These are phyloP conservation scores for Pyrgus malvae DNA, from an alignment of 2,888 invertebrate species.

Conservation along the genomic window DNA sequence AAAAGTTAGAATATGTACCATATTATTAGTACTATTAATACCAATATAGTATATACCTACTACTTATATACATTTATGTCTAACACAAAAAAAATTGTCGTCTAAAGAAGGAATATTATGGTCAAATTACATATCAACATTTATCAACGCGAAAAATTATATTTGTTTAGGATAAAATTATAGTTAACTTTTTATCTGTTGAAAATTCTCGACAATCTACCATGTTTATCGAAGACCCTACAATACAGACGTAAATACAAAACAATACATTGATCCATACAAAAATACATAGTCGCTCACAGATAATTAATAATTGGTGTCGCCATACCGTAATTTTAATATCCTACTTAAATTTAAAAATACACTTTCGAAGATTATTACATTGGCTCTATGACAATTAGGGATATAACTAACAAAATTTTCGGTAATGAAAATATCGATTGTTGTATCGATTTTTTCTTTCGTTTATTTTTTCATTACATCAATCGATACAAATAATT, in stretches of 20 bases:
- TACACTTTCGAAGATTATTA: conserved; percentile 18
- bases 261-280: conserved; percentile 12
- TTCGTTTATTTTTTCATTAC: neutral
- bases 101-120: too few species aligned
- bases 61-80: too few species aligned
- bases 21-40: too few species aligned
- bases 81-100: too few species aligned
- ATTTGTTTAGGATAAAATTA: too few species aligned
- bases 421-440: conserved; percentile 8
- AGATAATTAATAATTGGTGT: conserved; percentile 34
- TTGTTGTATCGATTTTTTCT: neutral
- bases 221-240: neutral
- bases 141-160: too few species aligned
- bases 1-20: too few species aligned
- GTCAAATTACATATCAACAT: too few species aligned
- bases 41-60: too few species aligned
- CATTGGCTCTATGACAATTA: neutral
- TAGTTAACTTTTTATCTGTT: too few species aligned
- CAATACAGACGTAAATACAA: neutral
- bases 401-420: neutral
- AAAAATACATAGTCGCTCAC: conserved; percentile 22
- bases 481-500: too few species aligned
- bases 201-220: neutral
- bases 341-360: conserved; percentile 30
- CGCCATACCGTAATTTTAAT: conserved; percentile 30